Conservation (phyloP, 2,113 vertebrate genomes). For the Morphnarchus princeps region DNA sequence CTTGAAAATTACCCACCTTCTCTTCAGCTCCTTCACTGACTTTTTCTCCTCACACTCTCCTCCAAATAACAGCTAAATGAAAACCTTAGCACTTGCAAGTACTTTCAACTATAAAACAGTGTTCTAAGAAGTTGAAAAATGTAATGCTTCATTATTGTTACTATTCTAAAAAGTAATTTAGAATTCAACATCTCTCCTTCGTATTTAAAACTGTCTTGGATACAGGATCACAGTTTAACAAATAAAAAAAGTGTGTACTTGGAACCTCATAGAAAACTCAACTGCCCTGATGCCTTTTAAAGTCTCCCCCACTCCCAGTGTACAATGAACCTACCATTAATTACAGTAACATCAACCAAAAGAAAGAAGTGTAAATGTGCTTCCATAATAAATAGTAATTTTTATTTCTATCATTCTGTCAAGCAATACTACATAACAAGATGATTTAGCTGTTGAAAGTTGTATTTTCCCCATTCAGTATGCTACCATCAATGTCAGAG, state of each 20-base stretch:
- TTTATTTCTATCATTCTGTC: background rate
- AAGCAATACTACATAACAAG: background rate
- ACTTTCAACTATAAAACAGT: background rate
- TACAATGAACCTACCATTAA: background rate
- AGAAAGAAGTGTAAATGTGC: background rate
- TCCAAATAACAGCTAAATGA: background rate
- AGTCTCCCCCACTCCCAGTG: background rate
- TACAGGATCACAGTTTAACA: background rate
- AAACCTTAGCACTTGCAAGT: background rate
- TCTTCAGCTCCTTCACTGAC: background rate
- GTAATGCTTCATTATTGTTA: background rate
- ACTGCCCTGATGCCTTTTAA: background rate
- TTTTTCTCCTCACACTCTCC: fast-evolving
- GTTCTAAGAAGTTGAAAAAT: background rate
- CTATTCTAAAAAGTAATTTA: background rate
- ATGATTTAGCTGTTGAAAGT: background rate
- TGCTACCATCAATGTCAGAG: background rate
- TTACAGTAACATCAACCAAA: background rate
- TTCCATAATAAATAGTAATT: background rate
- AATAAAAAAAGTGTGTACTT: background rate
- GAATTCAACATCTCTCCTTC: background rate
- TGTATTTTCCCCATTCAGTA: background rate
- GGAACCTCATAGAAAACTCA: background rate
- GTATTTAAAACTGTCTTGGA: background rate
- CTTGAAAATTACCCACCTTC: background rate